Conservation (phyloP, 2,797 vertebrate genomes). For the Clarias laeviceps region DNA sequence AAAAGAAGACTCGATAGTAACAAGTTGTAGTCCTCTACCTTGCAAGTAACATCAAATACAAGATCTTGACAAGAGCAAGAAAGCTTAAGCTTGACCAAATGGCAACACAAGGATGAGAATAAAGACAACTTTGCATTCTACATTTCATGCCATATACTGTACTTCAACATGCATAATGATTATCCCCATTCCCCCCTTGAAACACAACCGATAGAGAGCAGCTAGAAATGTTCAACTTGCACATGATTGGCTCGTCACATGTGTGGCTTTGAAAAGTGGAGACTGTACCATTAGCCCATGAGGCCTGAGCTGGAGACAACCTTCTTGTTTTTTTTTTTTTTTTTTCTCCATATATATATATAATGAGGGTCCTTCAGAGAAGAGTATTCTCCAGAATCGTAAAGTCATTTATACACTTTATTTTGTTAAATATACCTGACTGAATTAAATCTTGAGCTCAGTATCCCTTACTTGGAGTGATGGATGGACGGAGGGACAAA, state of each 20-base stretch:
- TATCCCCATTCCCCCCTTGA: conserved; percentile 29
- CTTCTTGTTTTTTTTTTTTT: conserved; percentile 35
- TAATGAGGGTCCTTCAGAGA: conserved; percentile 50
- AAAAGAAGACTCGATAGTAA: conserved; percentile 25
- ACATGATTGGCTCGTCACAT: conserved; percentile 40
- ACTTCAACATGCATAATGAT: conserved; percentile 60
- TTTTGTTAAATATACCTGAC: conserved; percentile 62
- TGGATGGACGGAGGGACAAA: conserved; percentile 13
- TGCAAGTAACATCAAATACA: conserved; percentile 47
- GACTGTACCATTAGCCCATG: conserved; percentile 56
- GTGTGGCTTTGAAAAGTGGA: conserved; percentile 49
- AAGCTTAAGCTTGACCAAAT: conserved; percentile 39
- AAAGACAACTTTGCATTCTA: conserved; percentile 47
- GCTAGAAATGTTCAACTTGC: conserved; percentile 49
- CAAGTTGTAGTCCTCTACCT: conserved; percentile 44
- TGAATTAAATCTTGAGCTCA: conserved; percentile 56
- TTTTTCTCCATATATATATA: neutral
- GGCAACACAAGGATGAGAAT: conserved; percentile 39
- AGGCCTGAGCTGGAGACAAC: conserved; percentile 42
- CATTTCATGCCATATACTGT: conserved; percentile 51
- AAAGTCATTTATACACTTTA: conserved; percentile 51
- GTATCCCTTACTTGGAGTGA: conserved; percentile 38
- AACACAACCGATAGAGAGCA: conserved; percentile 45
- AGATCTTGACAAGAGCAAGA: conserved; percentile 49
- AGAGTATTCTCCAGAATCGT: conserved; percentile 41